Conservation (phyloP, 2,888 invertebrate species). For the Rambutsinella grinnellia region DNA sequence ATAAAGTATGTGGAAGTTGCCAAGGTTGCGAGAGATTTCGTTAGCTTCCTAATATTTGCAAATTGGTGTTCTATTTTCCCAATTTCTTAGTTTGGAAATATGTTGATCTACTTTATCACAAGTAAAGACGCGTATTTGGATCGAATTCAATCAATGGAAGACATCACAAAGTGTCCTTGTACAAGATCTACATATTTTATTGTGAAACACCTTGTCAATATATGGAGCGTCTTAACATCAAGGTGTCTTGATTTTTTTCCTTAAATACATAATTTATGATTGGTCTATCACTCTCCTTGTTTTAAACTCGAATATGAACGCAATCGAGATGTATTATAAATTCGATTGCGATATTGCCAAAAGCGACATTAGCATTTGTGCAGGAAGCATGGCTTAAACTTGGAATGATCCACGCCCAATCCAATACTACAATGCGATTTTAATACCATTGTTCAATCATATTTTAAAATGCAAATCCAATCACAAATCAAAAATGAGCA, state of each 20-base stretch:
- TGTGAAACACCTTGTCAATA: too few relatives aligned
- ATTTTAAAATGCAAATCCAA: neutral
- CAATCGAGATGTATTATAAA: too few relatives aligned
- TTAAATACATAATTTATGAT: too few relatives aligned
- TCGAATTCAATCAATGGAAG: conserved; percentile 5
- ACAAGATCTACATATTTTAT: too few relatives aligned
- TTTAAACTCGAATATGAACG: too few relatives aligned
- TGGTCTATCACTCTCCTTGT: too few relatives aligned
- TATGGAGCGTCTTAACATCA: too few relatives aligned
- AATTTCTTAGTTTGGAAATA: neutral
- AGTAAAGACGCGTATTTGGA: too few relatives aligned
- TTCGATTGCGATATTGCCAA: too few relatives aligned
- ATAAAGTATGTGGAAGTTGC: conserved; percentile 47
- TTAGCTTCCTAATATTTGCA: neutral
- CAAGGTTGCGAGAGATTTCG: conserved; percentile 35
- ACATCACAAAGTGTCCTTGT: neutral
- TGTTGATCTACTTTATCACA: neutral
- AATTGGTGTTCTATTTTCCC: neutral
- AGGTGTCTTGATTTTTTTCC: too few relatives aligned
- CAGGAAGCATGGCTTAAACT: conserved; percentile 37
- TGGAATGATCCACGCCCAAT: conserved; percentile 24
- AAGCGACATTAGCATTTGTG: too few relatives aligned
- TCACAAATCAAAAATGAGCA: too few relatives aligned
- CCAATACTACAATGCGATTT: neutral
- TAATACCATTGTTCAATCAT: neutral